Base-by-base conservation (phyloP, 2,888 invertebrate species). In the Andrena haemorrhoa region DNA sequence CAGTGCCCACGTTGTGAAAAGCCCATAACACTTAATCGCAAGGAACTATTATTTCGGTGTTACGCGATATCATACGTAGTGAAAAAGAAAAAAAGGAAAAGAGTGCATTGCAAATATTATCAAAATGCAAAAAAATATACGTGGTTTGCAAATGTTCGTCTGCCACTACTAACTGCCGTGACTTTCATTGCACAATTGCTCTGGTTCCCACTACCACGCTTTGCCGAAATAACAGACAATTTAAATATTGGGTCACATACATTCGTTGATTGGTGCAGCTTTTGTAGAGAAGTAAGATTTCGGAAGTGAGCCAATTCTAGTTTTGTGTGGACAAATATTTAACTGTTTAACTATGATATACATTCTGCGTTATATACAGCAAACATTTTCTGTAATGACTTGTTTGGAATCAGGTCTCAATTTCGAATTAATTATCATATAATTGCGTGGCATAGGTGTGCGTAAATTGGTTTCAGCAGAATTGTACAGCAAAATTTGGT, bases 211-310 rank as follows among this genome's bases (percentile, higher is more conserved):
- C 35, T 10, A 35, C 35, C 35, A 35, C 35, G 35, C 10, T 35
- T 35, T 35, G 35, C 35, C 35, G 35, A 35, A 35, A 35, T 35
- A 35, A 63, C 33, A n/a, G 35, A 63, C 2, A 33, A 41, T n/a
- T 63, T 63, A 23, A 8, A n/a, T 23, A 63, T 41, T 60, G 31
- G 16, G 20, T 26, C 63, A 35, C 35, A 63, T 33, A 41, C 23
- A 5, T 35, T 64, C 23, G 23, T 64, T 23, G 63, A 64, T 20
- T 64, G 41, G 63, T 35, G 41, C 12, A 64, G 26, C 8, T 64
- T 64, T 64, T 47, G 41, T 41, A 35, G 63, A 12, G 41, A 64
- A 26, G 63, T 64, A 35, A 64, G 20, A 47, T 63, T 63, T 35
- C 16, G 41, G 8, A 5, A 3, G 10, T 61, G 31, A 31, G 2